phyloP scores from a whole-genome alignment of 2,888 invertebrate genomes.

The Diachrysia chrysitis region DNA sequence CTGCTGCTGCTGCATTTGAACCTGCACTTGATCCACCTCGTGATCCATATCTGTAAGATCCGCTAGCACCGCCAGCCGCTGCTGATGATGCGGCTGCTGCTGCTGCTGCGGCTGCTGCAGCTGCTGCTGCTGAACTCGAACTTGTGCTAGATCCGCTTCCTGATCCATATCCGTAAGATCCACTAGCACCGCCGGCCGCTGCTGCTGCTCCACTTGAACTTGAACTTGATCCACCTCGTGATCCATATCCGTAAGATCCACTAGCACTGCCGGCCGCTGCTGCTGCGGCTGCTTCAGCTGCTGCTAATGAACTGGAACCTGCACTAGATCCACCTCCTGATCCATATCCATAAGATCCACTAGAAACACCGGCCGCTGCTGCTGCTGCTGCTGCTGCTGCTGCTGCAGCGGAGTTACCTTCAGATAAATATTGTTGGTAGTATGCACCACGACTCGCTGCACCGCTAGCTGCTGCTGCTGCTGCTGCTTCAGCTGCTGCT shows the following conservation, averaged over 20 bases:
- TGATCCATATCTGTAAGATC: too few species aligned
- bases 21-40: too few species aligned
- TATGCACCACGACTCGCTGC: background rate
- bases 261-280: slow-evolving; percentile 29
- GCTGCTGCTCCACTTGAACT: slow-evolving; percentile 8
- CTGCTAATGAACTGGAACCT: slow-evolving; percentile 7
- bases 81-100: too few species aligned
- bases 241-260: slow-evolving; percentile 12
- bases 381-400: slow-evolving; percentile 21
- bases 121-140: slow-evolving; percentile 12
- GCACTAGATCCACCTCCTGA: background rate
- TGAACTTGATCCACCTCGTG: slow-evolving; percentile 14
- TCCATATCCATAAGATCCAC: too few species aligned
- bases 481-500: slow-evolving; percentile 11
- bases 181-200: background rate
- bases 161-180: background rate
- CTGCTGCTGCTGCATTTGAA: too few species aligned
- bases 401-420: background rate
- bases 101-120: background rate
- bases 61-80: too few species aligned
- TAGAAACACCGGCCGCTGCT: slow-evolving; percentile 16
- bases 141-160: too few species aligned
- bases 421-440: too few species aligned
- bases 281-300: too few species aligned
- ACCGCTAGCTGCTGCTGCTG: slow-evolving; percentile 17